Conservation (phyloP, 2,113 vertebrate genomes). For the Epinephelus moara region DNA sequence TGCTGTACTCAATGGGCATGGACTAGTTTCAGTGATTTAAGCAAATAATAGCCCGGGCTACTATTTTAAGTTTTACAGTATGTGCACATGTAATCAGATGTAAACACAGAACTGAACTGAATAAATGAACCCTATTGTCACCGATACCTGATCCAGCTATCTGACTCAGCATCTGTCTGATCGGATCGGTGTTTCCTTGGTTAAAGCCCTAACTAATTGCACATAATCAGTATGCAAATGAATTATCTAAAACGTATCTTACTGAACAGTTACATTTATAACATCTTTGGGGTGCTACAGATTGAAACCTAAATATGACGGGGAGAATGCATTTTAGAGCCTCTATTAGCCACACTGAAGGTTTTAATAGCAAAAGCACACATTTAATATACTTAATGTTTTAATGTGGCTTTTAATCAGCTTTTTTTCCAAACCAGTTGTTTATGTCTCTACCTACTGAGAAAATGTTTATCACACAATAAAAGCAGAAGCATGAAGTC, state of each 20-base stretch:
- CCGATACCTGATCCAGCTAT: too few relatives aligned
- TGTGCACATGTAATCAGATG: too few relatives aligned
- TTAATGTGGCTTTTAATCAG: not conserved
- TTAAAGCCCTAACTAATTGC: not conserved
- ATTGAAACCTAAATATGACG: not conserved
- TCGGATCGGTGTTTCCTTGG: too few relatives aligned
- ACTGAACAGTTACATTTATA: not conserved
- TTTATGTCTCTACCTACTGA: not conserved
- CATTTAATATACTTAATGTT: not conserved
- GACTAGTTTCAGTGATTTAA: too few relatives aligned
- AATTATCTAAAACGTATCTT: not conserved
- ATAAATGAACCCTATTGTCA: too few relatives aligned
- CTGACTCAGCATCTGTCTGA: too few relatives aligned
- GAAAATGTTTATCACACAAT: not conserved
- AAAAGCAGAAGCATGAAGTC: conserved; percentile 2
- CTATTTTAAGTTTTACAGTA: too few relatives aligned
- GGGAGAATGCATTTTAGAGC: not conserved
- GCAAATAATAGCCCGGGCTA: too few relatives aligned
- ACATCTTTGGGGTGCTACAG: not conserved
- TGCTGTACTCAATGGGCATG: too few relatives aligned
- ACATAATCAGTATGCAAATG: not conserved
- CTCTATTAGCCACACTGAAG: not conserved
- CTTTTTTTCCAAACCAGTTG: not conserved
- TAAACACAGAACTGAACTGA: too few relatives aligned
- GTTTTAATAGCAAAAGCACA: not conserved